Evolutionary conservation across 1,140 invertebrate species (phyloP).

Genomic region (Paraescarpia echinospica): DNA sequence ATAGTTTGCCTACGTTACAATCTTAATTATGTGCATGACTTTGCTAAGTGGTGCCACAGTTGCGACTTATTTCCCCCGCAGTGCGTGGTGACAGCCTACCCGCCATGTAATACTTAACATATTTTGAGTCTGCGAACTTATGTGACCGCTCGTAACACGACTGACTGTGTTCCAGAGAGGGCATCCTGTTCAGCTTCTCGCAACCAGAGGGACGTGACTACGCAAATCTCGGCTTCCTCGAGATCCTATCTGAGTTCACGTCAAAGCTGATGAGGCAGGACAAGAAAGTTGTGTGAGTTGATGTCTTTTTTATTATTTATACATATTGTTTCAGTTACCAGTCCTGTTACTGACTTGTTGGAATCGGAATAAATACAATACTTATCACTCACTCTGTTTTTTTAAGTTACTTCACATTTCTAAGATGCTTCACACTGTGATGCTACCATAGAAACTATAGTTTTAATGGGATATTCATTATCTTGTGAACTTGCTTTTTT

Average conservation of each 20-base stretch:
- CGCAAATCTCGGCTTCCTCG: conserved; percentile 84
- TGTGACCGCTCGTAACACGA: too few species aligned
- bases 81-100: too few species aligned
- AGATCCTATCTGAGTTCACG: conserved; percentile 93
- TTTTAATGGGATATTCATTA: background rate
- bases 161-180: conserved; percentile 67
- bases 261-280: conserved; percentile 95
- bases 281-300: conserved; percentile 82
- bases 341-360: too few species aligned
- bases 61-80: too few species aligned
- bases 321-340: too few species aligned
- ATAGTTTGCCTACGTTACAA: too few species aligned
- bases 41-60: too few species aligned
- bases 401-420: background rate
- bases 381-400: conserved; percentile 11
- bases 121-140: too few species aligned
- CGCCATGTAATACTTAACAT: too few species aligned
- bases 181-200: conserved; percentile 86
- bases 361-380: too few species aligned
- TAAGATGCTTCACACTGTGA: background rate
- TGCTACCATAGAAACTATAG: background rate
- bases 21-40: too few species aligned
- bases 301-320: too few species aligned
- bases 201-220: conserved; percentile 74
- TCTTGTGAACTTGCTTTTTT: background rate